Conservation (phyloP, 92 coral and sea anemone genomes). For the Siderastrea radians region DNA sequence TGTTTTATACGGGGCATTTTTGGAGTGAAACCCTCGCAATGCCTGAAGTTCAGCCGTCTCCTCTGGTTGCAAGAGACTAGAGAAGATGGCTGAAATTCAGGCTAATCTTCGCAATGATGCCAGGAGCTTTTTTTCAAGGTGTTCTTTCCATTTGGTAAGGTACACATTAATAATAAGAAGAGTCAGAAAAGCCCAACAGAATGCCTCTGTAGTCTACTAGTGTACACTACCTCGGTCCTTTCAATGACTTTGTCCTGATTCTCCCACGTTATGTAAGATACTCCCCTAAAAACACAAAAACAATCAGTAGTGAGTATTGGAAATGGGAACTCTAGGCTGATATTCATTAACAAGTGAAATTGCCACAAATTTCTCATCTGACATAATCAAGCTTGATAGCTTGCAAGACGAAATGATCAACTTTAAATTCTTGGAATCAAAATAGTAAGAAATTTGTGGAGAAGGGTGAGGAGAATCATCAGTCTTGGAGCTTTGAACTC, state of each 20-base stretch:
- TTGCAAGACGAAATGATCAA: no score
- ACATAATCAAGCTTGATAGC: no score
- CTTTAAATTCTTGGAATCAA: neutral
- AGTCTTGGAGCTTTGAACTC: neutral
- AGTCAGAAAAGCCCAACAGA: neutral
- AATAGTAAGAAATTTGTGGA: neutral
- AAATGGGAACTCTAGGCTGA: neutral
- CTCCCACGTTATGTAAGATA: conserved; percentile 92
- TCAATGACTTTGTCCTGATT: conserved; percentile 86
- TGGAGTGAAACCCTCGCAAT: no score
- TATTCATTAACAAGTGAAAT: neutral
- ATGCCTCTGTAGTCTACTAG: neutral
- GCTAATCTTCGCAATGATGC: no score
- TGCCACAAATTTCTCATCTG: neutral
- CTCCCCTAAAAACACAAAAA: conserved; percentile 70
- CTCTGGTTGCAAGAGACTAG: no score
- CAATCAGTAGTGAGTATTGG: neutral
- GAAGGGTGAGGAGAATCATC: neutral
- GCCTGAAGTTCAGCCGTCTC: no score
- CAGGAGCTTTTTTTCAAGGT: no score
- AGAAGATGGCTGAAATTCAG: no score
- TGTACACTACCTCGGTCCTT: conserved; percentile 77
- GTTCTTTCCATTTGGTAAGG: no score
- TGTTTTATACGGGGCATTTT: no score
- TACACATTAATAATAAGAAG: neutral